These are phyloP conservation scores for Saguinus imperator DNA, from an alignment of 2,113 vertebrate species.

Conservation along the genomic window DNA sequence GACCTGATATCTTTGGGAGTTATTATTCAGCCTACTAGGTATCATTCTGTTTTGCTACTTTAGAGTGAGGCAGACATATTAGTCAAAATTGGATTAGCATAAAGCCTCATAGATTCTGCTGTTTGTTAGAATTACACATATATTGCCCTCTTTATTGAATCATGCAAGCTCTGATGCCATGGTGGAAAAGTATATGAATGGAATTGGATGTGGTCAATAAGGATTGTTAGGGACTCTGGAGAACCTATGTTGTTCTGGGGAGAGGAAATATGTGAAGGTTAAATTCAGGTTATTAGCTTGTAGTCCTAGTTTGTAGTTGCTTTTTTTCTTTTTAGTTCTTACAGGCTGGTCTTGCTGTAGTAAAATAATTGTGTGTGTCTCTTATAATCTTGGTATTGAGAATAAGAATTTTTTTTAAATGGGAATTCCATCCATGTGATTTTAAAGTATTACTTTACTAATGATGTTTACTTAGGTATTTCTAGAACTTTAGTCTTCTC, in stretches of 20 bases:
- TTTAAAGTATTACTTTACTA: conserved; percentile 25
- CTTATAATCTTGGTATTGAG: background rate
- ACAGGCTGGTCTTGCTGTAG: background rate
- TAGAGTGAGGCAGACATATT: background rate
- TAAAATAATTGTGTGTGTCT: conserved; percentile 34
- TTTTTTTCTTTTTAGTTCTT: background rate
- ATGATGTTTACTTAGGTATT: background rate
- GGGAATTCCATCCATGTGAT: background rate
- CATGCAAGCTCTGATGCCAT: background rate
- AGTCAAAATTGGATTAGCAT: background rate
- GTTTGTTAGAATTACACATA: background rate
- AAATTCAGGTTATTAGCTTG: background rate
- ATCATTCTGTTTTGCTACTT: background rate
- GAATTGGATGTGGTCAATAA: background rate
- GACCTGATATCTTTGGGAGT: background rate
- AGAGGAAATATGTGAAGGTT: background rate
- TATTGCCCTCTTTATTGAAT: background rate
- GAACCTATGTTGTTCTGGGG: background rate
- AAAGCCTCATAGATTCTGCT: background rate
- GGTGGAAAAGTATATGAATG: background rate
- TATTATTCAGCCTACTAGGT: background rate
- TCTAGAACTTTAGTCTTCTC: background rate
- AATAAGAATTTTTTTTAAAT: background rate
- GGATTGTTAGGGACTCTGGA: background rate
- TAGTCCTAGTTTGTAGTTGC: background rate